Conservation (phyloP, 2,888 invertebrate genomes). For the Drosophila borborema region DNA sequence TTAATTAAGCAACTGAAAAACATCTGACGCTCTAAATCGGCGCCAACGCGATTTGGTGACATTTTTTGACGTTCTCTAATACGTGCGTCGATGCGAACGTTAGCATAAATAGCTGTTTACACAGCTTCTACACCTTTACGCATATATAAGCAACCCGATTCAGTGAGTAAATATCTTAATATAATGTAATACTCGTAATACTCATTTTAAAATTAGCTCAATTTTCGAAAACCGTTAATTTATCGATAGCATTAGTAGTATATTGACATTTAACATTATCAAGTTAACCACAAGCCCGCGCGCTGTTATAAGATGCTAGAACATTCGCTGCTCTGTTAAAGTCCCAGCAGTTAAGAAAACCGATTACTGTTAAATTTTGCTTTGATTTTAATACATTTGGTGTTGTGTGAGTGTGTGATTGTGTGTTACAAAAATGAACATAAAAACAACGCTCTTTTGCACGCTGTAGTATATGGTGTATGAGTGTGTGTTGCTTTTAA, state of each 20-base stretch:
- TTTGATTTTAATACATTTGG: slow-evolving; percentile 72
- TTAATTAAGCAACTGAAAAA: slow-evolving; percentile 61
- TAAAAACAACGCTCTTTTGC: slow-evolving; percentile 64
- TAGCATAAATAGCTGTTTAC: slow-evolving; percentile 1
- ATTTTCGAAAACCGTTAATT: background rate
- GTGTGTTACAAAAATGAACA: slow-evolving; percentile 71
- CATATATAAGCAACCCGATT: background rate
- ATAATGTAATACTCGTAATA: background rate
- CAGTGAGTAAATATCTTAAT: background rate
- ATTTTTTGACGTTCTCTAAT: slow-evolving; percentile 3
- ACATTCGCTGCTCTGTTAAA: background rate
- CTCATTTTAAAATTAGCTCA: background rate
- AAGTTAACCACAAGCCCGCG: background rate
- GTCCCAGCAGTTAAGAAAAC: background rate
- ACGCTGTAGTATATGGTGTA: slow-evolving; percentile 45
- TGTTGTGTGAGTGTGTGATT: slow-evolving; percentile 49
- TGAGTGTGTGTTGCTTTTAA: slow-evolving; percentile 37
- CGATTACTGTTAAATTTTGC: slow-evolving; percentile 47
- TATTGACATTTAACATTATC: slow-evolving; percentile 7
- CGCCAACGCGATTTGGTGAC: slow-evolving; percentile 26
- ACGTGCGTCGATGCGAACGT: slow-evolving; percentile 10
- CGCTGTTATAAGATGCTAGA: background rate
- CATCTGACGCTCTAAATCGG: slow-evolving; percentile 26
- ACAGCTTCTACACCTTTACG: too few relatives aligned
- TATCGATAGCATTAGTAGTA: slow-evolving; percentile 17